Conservation (phyloP, 2,113 vertebrate genomes). For the Progne subis region DNA sequence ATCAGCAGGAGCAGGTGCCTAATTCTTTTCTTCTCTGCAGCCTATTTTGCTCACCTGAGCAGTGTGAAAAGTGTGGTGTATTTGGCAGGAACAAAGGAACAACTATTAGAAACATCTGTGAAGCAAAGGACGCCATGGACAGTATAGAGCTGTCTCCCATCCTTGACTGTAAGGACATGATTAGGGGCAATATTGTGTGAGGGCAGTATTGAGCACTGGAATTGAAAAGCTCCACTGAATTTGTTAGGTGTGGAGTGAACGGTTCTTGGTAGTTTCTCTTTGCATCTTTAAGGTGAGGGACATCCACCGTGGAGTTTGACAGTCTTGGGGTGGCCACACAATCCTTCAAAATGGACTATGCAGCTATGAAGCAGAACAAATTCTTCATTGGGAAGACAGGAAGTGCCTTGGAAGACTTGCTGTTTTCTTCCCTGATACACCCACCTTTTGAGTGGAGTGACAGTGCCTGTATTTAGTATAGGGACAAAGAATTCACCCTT, state of each 20-base stretch:
- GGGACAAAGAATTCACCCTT: constrained; percentile 8
- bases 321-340: background rate
- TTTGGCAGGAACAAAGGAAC: background rate
- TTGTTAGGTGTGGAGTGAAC: background rate
- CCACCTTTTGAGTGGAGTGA: background rate
- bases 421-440: background rate
- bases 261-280: background rate
- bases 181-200: background rate
- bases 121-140: background rate
- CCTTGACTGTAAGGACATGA: background rate
- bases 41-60: background rate
- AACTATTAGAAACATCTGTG: background rate
- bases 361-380: background rate
- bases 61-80: background rate
- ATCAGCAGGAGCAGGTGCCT: background rate
- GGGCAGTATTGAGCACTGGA: background rate
- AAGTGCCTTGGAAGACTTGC: background rate
- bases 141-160: background rate
- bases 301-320: background rate
- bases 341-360: background rate
- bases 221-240: background rate
- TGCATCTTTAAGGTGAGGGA: background rate
- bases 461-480: background rate
- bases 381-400: background rate
- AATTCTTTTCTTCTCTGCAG: background rate